These are phyloP conservation scores for Sturmia bella DNA, from an alignment of 2,888 invertebrate species.

Conservation along the genomic window DNA sequence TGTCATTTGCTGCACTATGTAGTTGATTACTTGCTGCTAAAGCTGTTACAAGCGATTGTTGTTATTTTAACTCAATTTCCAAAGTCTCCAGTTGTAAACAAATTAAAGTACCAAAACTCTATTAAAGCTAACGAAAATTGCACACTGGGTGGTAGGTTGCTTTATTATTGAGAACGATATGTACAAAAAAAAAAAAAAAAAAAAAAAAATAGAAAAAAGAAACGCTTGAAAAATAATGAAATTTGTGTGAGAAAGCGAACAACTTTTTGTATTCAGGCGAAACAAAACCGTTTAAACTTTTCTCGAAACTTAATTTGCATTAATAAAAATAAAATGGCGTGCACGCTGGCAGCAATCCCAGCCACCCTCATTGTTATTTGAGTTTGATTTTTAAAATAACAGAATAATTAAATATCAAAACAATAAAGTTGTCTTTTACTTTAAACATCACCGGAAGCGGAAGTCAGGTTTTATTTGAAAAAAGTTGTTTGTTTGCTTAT, in stretches of 20 bases:
- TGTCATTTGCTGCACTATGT: background rate
- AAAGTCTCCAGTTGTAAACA: constrained; percentile 65
- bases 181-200: background rate
- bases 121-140: constrained; percentile 65
- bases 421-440: background rate
- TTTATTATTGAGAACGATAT: constrained; percentile 28
- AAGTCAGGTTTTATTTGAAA: constrained; percentile 2
- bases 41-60: constrained; percentile 38
- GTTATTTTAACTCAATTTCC: constrained; percentile 65
- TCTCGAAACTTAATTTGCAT: constrained; percentile 44
- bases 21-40: constrained; percentile 27
- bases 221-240: constrained; percentile 35
- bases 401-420: background rate
- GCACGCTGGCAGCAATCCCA: background rate
- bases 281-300: constrained; percentile 27
- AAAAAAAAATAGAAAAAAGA: no score
- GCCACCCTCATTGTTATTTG: constrained; percentile 12
- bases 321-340: background rate
- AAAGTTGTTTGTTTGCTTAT: background rate
- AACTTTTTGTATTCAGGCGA: constrained; percentile 29
- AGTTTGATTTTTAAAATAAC: constrained; percentile 23
- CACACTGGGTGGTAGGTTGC: constrained; percentile 37
- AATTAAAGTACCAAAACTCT: constrained; percentile 64
- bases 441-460: constrained; percentile 27
- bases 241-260: constrained; percentile 4